Percentiles rank a stretch among this genome's conserved stretches.
These are phyloP conservation scores for Dicrurus megarhynchus DNA, from an alignment of 2,113 vertebrate species.

Conservation along the genomic window DNA sequence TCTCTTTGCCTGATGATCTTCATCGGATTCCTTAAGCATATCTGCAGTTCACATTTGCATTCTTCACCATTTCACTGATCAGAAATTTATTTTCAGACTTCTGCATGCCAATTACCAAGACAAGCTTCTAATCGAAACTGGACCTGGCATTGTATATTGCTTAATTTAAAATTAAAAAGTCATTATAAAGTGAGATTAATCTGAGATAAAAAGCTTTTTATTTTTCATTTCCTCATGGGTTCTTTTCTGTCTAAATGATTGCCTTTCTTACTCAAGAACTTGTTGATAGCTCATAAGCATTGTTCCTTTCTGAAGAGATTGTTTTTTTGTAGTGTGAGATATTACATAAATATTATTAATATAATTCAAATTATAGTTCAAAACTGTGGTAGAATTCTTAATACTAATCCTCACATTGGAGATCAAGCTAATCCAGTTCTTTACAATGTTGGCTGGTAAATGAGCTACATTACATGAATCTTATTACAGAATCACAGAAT, in stretches of 20 bases:
- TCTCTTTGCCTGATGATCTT: constrained; percentile 36
- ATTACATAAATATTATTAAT: not conserved
- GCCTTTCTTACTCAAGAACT: not conserved
- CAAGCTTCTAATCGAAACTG: constrained; percentile 78
- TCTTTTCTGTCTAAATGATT: not conserved
- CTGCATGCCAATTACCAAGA: constrained; percentile 82
- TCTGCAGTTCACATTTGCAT: constrained; percentile 74
- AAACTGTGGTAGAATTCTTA: constrained; percentile 29
- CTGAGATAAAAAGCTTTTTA: constrained; percentile 19
- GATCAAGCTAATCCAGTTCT: constrained; percentile 23
- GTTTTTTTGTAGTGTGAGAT: not conserved
- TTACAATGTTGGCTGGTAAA: not conserved
- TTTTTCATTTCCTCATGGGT: not conserved
- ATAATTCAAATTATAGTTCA: constrained; percentile 1
- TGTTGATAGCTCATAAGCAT: constrained; percentile 7
- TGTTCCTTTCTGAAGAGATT: constrained; percentile 32
- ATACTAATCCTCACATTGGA: constrained; percentile 6
- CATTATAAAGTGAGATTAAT: constrained; percentile 68
- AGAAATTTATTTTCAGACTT: constrained; percentile 84
- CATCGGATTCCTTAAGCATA: constrained; percentile 66
- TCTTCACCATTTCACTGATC: constrained; percentile 82
- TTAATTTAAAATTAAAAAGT: constrained; percentile 74
- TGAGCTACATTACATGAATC: not conserved
- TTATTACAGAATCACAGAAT: not conserved
- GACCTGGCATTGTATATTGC: constrained; percentile 45